Base-by-base conservation (phyloP, 2,113 vertebrate species). In the Gopherus evgoodei region DNA sequence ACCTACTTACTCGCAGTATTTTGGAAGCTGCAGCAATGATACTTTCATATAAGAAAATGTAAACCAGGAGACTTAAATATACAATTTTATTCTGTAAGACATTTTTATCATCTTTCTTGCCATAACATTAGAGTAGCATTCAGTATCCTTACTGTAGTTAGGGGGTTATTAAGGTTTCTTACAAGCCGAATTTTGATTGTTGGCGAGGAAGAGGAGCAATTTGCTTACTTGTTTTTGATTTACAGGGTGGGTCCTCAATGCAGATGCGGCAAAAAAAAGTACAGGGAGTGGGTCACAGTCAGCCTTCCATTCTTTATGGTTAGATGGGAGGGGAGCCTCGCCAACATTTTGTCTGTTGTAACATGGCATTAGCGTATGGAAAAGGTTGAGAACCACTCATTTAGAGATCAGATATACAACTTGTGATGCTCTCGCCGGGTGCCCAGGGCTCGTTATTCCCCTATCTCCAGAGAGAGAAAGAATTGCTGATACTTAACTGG, bases 51-150 rank as follows among this genome's bases (percentile, higher is more conserved):
- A 65, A 84, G 54, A 54, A 93, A 96, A 92, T 44, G 72, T 75
- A 88, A 91, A 69, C 89, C 57, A 42, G 31, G 53, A 50, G 65
- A 94, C 47, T 86, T 87, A 89, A 91, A 90, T 92, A 96, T 83
- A 81, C 79, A 84, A 85, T 81, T 91, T 81, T 82, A 84, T 92
- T 91, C 89, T 94, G 57, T 90, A 80, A 95, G 65, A 83, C 62
- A 84, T 94, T 96, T 86, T 69, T 56, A 79, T 19, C 78, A 90
- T 42, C 38, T 75, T 79, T 93, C 96, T 93, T 83, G 81, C 82
- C 24, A 38, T 42, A 38, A 42, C 38, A 42, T 75, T 83, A 79
- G 49, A 91, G 57, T 10, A 13, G 69, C 44, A 87, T 29, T 88
- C 0, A 0, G 52, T 76, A 94, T n/a, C 17, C 93, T 14, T 75